Base-by-base conservation (phyloP, 2,888 invertebrate species). In the Cheilosia vernalis region DNA sequence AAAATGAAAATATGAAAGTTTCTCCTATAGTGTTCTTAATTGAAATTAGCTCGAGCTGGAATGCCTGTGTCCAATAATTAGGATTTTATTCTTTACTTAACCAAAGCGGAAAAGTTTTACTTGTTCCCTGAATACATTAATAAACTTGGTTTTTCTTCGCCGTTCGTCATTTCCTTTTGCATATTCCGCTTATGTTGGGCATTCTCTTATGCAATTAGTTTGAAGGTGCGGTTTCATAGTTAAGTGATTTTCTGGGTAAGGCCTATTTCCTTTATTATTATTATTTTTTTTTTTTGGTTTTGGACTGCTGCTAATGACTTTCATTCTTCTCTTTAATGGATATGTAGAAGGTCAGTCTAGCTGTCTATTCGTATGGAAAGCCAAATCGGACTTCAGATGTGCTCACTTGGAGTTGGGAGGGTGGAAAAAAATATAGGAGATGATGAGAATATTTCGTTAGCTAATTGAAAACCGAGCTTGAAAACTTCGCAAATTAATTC, bases 231-330 rank as follows among this genome's bases (percentile, higher is more conserved):
- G 78, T 63, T 74, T 67, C 27, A 61, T 61, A 67, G 74, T 55
- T 74, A 74, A 74, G 79, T 53, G 73, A 79, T 79, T 79, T 73
- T 73, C 58, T 40, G 53, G 51, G 73, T 60, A 42, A 51, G 30
- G 33, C 19, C 13, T 66, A 51, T 64, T 66, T 55, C 51, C 33
- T 9, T 33, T 9, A 1, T 5, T 27, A 7, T 27, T n/a, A n/a
- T n/a, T n/a, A n/a, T 6, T 30, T 30, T 7, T 30, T 27, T 72
- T 56, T 60, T 72, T 30, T 9, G 7, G 2, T 30, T 9, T 9
- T 6, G 1, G 9, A 9, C 30, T 4, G 13, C 51, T 10, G 15
- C 21, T 55, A 69, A 69, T 63, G 69, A 49, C 69, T 56, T 30
- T 55, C 47, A 67, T 74, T 80, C 51, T 51, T 58, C 58, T 19